These are phyloP conservation scores for Pyrgus malvae DNA, from an alignment of 2,888 invertebrate species.

Conservation along the genomic window DNA sequence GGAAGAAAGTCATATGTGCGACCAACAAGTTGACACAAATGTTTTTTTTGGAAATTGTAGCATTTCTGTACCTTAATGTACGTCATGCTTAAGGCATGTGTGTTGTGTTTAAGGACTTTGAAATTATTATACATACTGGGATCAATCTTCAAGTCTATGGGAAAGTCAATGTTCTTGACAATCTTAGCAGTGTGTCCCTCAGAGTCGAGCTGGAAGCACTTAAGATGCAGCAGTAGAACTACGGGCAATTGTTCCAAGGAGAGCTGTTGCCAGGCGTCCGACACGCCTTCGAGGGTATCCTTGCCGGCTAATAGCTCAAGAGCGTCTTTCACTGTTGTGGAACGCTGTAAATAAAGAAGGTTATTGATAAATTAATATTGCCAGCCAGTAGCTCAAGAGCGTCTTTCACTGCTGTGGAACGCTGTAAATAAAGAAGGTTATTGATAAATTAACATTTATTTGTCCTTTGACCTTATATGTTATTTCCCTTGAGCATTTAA, in stretches of 20 bases:
- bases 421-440: slow-evolving; percentile 70
- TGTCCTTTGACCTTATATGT: too few species aligned
- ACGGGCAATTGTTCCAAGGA: slow-evolving; percentile 94
- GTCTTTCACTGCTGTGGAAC: slow-evolving; percentile 91
- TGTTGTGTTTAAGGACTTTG: too few species aligned
- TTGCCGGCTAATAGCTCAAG: slow-evolving; percentile 92
- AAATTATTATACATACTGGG: slow-evolving; percentile 85
- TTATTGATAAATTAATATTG: background rate
- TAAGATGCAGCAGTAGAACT: slow-evolving; percentile 94
- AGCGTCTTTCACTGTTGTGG: slow-evolving; percentile 92
- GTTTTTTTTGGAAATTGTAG: too few species aligned
- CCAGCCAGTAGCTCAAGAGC: slow-evolving; percentile 48
- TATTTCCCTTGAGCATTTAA: too few species aligned
- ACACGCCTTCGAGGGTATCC: slow-evolving; percentile 93
- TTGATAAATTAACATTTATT: background rate
- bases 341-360: slow-evolving; percentile 81
- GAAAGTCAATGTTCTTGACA: slow-evolving; percentile 94
- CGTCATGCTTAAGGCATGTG: too few species aligned
- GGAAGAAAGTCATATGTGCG: too few species aligned
- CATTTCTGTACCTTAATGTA: too few species aligned
- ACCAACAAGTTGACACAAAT: too few species aligned
- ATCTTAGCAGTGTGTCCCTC: slow-evolving; percentile 96
- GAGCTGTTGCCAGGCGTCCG: slow-evolving; percentile 94
- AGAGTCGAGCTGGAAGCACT: slow-evolving; percentile 94
- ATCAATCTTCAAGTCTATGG: slow-evolving; percentile 94